A percentile compares a stretch with the other conserved stretches of the same genome.
Conservation (phyloP, 2,888 invertebrate genomes). For the Trichopria drosophilae region DNA sequence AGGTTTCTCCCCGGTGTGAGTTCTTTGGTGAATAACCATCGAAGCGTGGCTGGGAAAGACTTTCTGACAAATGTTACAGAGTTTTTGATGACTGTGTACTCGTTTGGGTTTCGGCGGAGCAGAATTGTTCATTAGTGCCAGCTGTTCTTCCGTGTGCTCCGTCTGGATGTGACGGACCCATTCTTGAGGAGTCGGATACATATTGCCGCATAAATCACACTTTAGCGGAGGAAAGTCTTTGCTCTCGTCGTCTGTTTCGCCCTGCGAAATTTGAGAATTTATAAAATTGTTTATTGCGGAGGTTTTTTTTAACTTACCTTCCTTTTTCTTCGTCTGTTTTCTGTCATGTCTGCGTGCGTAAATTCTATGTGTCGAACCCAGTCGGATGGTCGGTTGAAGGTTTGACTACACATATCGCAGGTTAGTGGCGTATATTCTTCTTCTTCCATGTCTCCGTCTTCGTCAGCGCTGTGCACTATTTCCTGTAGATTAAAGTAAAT, state of each 20-base stretch:
- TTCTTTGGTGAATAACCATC: slow-evolving; percentile 76
- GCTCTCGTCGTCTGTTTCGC: slow-evolving; percentile 71
- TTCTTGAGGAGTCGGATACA: slow-evolving; percentile 75
- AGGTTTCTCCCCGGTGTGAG: slow-evolving; percentile 76
- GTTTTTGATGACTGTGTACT: slow-evolving; percentile 56
- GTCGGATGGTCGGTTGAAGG: slow-evolving; percentile 78
- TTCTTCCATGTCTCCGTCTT: slow-evolving; percentile 62
- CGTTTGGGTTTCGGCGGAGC: slow-evolving; percentile 65
- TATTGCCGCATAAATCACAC: slow-evolving; percentile 77
- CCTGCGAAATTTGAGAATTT: slow-evolving; percentile 58
- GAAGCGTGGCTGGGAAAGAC: slow-evolving; percentile 77
- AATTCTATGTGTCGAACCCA: slow-evolving; percentile 83
- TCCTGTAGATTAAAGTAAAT: slow-evolving; percentile 42
- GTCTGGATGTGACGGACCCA: slow-evolving; percentile 87
- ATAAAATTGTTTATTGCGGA: not conserved
- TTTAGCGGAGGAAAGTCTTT: slow-evolving; percentile 72
- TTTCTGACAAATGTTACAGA: slow-evolving; percentile 72
- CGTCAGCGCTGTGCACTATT: slow-evolving; percentile 58
- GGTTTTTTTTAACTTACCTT: slow-evolving; percentile 43
- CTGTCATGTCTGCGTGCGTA: slow-evolving; percentile 70
- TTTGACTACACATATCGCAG: slow-evolving; percentile 82
- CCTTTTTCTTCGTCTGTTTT: slow-evolving; percentile 55
- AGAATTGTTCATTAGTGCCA: slow-evolving; percentile 76
- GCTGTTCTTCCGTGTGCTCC: slow-evolving; percentile 79
- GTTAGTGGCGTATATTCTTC: slow-evolving; percentile 74